These are phyloP conservation scores for Sebastes taczanowskii DNA, from an alignment of 2,797 vertebrate genomes.

Conservation along the genomic window DNA sequence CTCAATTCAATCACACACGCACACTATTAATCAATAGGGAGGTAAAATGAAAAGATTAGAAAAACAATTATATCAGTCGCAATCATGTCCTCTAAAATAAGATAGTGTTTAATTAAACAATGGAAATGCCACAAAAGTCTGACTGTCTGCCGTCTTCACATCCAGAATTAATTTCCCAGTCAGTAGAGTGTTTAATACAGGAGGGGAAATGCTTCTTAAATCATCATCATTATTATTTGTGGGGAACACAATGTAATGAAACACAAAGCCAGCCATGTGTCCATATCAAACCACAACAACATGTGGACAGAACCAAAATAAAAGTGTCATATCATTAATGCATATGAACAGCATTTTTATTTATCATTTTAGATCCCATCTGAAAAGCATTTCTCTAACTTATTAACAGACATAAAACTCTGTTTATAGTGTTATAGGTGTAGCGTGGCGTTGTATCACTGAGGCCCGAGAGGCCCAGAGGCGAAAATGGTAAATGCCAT, in stretches of 20 bases:
- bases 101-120: neutral
- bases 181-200: too few species aligned
- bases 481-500: neutral
- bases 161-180: too few species aligned
- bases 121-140: neutral
- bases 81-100: neutral
- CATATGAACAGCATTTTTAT: too few species aligned
- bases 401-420: neutral
- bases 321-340: too few species aligned
- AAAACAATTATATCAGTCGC: neutral
- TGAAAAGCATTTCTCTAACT: too few species aligned
- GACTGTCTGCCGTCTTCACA: neutral
- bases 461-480: too few species aligned
- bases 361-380: too few species aligned
- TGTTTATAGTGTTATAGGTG: neutral
- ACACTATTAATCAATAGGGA: too few species aligned
- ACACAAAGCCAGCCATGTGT: neutral
- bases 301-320: neutral
- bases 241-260: neutral
- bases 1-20: too few species aligned
- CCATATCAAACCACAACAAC: neutral
- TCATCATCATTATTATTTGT: neutral
- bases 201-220: too few species aligned
- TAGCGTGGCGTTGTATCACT: too few species aligned
- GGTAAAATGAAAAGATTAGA: neutral